These are phyloP conservation scores for Nineta flava DNA, from an alignment of 2,888 invertebrate genomes.

Conservation along the genomic window DNA sequence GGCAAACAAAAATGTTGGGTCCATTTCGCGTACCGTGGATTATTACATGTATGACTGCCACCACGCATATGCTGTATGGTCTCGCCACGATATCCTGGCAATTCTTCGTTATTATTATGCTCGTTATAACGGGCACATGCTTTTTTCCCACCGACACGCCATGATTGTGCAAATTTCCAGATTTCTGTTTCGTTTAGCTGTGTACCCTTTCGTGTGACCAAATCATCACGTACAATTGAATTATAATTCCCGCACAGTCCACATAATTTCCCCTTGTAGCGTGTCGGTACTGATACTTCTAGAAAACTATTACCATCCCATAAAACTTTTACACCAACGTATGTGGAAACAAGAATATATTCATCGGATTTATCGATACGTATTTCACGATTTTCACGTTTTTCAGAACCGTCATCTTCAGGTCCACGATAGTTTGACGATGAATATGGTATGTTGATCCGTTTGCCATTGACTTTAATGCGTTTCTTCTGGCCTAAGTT, in stretches of 20 bases:
- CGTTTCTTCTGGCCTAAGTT: slow-evolving; percentile 75
- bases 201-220: slow-evolving; percentile 51
- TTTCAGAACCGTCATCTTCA: slow-evolving; percentile 22
- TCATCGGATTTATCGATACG: slow-evolving; percentile 49
- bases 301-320: slow-evolving; percentile 92
- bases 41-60: slow-evolving; percentile 25
- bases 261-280: slow-evolving; percentile 61
- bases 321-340: slow-evolving; percentile 64
- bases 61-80: slow-evolving; percentile 12
- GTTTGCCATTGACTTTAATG: slow-evolving; percentile 70
- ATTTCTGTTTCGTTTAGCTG: slow-evolving; percentile 44
- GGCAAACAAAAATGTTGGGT: slow-evolving; percentile 22
- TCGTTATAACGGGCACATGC: slow-evolving; percentile 46
- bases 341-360: slow-evolving; percentile 47
- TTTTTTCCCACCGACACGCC: slow-evolving; percentile 73
- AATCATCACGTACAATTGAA: slow-evolving; percentile 69
- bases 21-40: slow-evolving; percentile 13
- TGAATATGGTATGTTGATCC: slow-evolving; percentile 53
- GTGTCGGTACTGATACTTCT: slow-evolving; percentile 63
- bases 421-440: slow-evolving; percentile 15
- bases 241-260: slow-evolving; percentile 95
- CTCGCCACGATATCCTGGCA: too few relatives aligned
- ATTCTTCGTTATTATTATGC: slow-evolving; percentile 24
- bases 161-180: slow-evolving; percentile 69
- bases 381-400: slow-evolving; percentile 19